Evolutionary conservation across 2,888 invertebrate genomes (phyloP).

Genomic region (Embidobia sp.): DNA sequence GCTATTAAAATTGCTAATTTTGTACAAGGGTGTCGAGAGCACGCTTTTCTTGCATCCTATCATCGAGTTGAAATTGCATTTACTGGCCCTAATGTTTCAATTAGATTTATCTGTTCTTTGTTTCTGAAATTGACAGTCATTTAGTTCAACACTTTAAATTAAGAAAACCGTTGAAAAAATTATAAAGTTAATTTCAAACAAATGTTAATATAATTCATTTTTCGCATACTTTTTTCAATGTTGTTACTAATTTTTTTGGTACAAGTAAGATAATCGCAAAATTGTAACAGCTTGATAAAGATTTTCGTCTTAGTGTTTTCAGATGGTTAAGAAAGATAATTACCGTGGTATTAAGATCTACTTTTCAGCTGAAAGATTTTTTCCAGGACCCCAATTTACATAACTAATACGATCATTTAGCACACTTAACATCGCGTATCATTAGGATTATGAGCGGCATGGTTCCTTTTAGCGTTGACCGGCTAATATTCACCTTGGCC

Average conservation of each 20-base stretch:
- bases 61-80: conserved; percentile 11
- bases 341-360: no score
- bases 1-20: conserved; percentile 76
- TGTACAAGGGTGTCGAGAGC: conserved; percentile 39
- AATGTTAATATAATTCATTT: no score
- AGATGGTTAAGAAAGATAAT: no score
- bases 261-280: no score
- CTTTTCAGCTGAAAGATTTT: no score
- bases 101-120: conserved; percentile 9
- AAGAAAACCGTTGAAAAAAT: no score
- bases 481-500: conserved; percentile 52
- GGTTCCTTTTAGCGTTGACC: conserved; percentile 47
- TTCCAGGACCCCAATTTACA: conserved; percentile 18
- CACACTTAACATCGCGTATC: conserved; percentile 47
- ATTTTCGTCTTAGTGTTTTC: no score
- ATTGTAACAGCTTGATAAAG: no score
- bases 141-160: background rate
- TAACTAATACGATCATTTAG: conserved; percentile 38
- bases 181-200: no score
- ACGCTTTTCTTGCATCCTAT: background rate
- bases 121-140: background rate
- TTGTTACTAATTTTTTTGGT: no score
- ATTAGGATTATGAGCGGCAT: conserved; percentile 25
- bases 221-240: no score
- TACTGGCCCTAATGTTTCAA: background rate